These are phyloP conservation scores for Mesoclemmys tuberculata DNA, from an alignment of 2,113 vertebrate species.

Conservation along the genomic window DNA sequence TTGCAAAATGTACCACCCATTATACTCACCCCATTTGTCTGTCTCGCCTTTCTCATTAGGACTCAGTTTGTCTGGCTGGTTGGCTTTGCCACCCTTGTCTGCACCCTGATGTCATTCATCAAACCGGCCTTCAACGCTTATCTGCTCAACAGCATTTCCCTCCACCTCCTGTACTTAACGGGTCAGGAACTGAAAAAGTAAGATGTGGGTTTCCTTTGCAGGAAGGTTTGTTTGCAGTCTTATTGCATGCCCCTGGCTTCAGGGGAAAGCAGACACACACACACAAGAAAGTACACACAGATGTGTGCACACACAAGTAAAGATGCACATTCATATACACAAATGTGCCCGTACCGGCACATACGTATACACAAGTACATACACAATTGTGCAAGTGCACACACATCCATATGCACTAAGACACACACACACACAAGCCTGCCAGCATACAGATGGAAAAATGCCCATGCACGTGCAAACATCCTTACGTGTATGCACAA, in stretches of 20 bases:
- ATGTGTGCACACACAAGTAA: too few relatives aligned
- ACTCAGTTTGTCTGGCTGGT: slow-evolving; percentile 80
- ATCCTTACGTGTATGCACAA: not conserved
- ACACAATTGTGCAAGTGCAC: not conserved
- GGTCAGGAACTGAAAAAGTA: slow-evolving; percentile 86
- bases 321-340: too few relatives aligned
- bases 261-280: not conserved
- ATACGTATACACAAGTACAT: not conserved
- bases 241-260: not conserved
- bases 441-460: not conserved
- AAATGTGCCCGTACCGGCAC: too few relatives aligned
- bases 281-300: not conserved
- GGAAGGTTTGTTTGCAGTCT: not conserved
- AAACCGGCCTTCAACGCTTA: slow-evolving; percentile 91
- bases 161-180: slow-evolving; percentile 87
- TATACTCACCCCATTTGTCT: not conserved
- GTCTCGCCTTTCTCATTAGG: slow-evolving; percentile 69
- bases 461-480: not conserved
- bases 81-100: slow-evolving; percentile 72
- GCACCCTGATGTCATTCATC: slow-evolving; percentile 86
- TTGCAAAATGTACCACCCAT: too few relatives aligned
- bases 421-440: not conserved
- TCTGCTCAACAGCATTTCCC: slow-evolving; percentile 85
- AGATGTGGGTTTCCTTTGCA: not conserved
- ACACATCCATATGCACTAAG: not conserved